Evolutionary conservation across 2,888 invertebrate genomes (phyloP).

Genomic region (Acleris holmiana): DNA sequence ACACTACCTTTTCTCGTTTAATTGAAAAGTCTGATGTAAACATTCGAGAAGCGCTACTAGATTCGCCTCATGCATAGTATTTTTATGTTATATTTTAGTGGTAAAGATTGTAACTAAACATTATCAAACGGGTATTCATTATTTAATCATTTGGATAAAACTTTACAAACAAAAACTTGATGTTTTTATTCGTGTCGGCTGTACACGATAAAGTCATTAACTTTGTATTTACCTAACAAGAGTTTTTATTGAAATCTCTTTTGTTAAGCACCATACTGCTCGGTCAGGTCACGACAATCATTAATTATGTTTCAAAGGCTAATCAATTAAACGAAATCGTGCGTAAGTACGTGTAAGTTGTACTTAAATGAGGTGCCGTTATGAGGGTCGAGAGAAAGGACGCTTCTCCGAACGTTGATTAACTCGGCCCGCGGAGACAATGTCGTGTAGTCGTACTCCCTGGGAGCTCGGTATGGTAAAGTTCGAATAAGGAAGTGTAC

Average conservation of each 20-base stretch:
- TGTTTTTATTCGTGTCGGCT: too few species aligned
- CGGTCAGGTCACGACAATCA: background rate
- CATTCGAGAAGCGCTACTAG: too few species aligned
- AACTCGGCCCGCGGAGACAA: constrained; percentile 1
- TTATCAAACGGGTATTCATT: too few species aligned
- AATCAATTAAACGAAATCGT: constrained; percentile 32
- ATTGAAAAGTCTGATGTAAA: too few species aligned
- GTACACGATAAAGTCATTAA: background rate
- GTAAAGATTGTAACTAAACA: too few species aligned
- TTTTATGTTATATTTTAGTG: too few species aligned
- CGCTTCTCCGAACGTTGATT: constrained; percentile 2
- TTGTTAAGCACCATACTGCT: background rate
- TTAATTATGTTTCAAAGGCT: constrained; percentile 30
- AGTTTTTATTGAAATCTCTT: constrained; percentile 2
- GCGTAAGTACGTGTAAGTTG: constrained; percentile 27
- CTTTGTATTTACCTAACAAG: background rate
- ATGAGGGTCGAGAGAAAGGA: constrained; percentile 29
- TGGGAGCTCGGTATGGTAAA: background rate
- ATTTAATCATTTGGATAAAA: too few species aligned
- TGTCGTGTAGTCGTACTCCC: background rate
- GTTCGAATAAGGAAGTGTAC: constrained; percentile 1
- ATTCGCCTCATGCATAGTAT: too few species aligned
- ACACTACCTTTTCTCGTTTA: too few species aligned
- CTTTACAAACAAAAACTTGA: too few species aligned
- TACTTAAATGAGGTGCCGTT: constrained; percentile 23